A percentile compares a stretch with the other conserved stretches of the same genome.
Evolutionary conservation across 2,113 vertebrate species (phyloP).

Genomic region (Eulemur macaco): DNA sequence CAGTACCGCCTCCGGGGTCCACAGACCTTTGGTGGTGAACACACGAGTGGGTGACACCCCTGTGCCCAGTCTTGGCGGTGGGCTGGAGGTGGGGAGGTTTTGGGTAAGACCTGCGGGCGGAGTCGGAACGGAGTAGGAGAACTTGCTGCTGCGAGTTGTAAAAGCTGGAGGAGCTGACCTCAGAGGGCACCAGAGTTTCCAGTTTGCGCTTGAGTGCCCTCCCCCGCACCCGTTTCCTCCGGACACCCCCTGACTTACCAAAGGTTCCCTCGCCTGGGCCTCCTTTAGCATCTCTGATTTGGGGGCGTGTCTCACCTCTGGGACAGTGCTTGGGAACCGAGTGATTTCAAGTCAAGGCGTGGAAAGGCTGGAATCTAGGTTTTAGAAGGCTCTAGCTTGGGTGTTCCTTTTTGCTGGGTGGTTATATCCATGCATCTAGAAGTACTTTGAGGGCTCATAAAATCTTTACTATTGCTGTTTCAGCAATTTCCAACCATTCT

Average conservation of each 20-base stretch:
- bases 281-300: not conserved
- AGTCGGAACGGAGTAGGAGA: not conserved
- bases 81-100: not conserved
- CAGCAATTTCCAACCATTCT: not conserved
- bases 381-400: not conserved
- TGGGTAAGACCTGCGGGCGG: not conserved
- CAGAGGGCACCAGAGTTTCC: not conserved
- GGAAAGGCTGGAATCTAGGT: not conserved
- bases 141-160: not conserved
- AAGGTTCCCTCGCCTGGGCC: not conserved
- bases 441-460: not conserved
- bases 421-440: too few species aligned
- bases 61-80: too few species aligned
- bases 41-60: not conserved
- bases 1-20: not conserved
- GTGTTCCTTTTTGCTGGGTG: not conserved
- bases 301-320: not conserved
- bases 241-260: not conserved
- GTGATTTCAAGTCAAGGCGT: not conserved
- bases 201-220: not conserved
- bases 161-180: not conserved
- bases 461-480: not conserved
- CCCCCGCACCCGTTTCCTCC: too few species aligned
- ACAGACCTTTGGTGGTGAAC: not conserved
- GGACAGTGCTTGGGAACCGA: not conserved